These are phyloP conservation scores for Luperina nickerlii DNA, from an alignment of 2,888 invertebrate genomes.

Conservation along the genomic window DNA sequence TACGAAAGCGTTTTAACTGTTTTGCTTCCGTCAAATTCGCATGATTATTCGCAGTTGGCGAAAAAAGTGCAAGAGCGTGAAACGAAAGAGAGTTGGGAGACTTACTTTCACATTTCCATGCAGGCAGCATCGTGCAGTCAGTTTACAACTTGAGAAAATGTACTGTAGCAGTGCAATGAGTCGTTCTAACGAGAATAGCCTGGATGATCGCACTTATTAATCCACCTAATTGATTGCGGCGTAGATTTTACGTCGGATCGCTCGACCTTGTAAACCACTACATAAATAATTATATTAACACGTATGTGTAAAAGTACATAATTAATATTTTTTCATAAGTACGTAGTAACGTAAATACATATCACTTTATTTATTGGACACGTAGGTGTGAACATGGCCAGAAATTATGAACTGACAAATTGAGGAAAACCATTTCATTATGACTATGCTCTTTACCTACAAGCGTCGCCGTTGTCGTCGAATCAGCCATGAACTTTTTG, in stretches of 20 bases:
- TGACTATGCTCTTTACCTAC: conserved; percentile 29
- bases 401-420: neutral
- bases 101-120: conserved; percentile 51
- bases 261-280: conserved; percentile 4
- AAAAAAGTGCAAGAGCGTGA: conserved; percentile 33
- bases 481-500: conserved; percentile 30
- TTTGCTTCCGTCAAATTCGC: conserved; percentile 33
- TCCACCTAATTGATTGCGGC: conserved; percentile 2
- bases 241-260: conserved; percentile 3
- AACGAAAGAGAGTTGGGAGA: conserved; percentile 13
- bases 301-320: neutral
- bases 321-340: neutral
- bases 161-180: conserved; percentile 2
- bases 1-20: conserved; percentile 10
- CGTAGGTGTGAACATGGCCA: neutral
- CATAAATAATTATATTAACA: neutral
- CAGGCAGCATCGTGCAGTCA: conserved; percentile 14
- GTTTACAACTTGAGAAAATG: conserved; percentile 24
- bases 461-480: neutral
- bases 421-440: conserved; percentile 13
- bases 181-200: conserved; percentile 7
- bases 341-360: neutral
- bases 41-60: conserved; percentile 12
- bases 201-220: conserved; percentile 22
- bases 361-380: conserved; percentile 3